Evolutionary conservation across 2,888 invertebrate species (phyloP), one percentile per base, ranked within the genome.

Genomic region (Unio delphinus): DNA sequence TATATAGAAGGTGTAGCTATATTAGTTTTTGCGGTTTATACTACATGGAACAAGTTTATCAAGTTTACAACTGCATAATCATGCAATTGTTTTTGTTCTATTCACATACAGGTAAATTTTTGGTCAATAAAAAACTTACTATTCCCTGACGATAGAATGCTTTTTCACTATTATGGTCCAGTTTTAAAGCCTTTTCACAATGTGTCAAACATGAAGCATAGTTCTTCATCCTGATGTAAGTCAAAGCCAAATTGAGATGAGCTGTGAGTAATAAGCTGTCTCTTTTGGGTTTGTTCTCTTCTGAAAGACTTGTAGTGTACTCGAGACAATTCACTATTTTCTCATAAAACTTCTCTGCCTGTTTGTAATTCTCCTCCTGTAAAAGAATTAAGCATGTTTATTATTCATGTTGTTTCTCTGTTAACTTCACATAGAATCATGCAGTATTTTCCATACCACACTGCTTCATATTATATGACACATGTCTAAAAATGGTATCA

Each of bases 291-390:
- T 88, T 91, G 23, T 91, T 82, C n/a, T 87, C 83, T 75, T 91
- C 91, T 73, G 89, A 87, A 71, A 89, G 84, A 72, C 90, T 90
- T 76, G 91, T 91, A 81, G 93, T 92, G 80, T 88, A 84, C 77
- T 93, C 93, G 71, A 96, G 86, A 80, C 93, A 93, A 0, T 93
- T 91, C 15, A 93, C 90, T 56, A 96, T 93, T 87, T 94, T 94
- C 82, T 94, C 94, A 89, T 98, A 98, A 93, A 96, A 94, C 89
- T 95, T 95, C 64, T 94, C 91, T 0, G 99, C 98, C 80, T 96
- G 84, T 68, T 91, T 90, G 82, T 92, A 94, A 88, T 97, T 96
- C 70, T 92, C 93, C 0, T 92, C 87, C 89, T 90, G 78, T 56
- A 76, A 76, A 65, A 26, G 30, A 64, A 64, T 61, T 61, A 56